phyloP scores from a whole-genome alignment of 1,140 invertebrate species.

The Batillaria attramentaria region DNA sequence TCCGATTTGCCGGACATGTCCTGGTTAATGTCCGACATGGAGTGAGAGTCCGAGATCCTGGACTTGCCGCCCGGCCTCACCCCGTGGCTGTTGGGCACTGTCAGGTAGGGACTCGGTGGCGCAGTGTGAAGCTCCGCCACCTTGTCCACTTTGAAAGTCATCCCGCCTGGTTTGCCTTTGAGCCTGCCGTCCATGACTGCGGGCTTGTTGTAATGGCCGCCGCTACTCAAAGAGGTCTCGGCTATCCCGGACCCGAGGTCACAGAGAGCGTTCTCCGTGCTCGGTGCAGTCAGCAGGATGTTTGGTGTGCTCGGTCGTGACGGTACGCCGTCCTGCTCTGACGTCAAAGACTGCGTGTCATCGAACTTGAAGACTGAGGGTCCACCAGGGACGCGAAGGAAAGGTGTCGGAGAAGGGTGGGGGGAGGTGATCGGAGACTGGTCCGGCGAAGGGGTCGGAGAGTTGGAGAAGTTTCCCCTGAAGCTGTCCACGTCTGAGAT shows the following conservation, averaged over 20 bases:
- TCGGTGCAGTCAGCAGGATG: slow-evolving; percentile 31
- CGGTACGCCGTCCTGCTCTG: not conserved
- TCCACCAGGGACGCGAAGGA: slow-evolving; percentile 17
- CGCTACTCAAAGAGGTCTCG: slow-evolving; percentile 10
- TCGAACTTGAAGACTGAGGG: slow-evolving; percentile 22
- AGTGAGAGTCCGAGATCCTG: slow-evolving; percentile 30
- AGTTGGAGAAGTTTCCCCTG: slow-evolving; percentile 19
- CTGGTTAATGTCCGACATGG: slow-evolving; percentile 9
- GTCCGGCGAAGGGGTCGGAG: not conserved
- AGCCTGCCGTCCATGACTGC: too few relatives aligned
- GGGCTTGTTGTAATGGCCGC: too few relatives aligned
- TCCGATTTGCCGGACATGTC: not conserved
- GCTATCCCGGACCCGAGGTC: not conserved
- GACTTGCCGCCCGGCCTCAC: not conserved
- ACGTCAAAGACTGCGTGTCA: slow-evolving; percentile 26
- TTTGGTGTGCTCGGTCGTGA: slow-evolving; percentile 25
- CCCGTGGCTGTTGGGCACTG: slow-evolving; percentile 19
- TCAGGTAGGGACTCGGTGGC: slow-evolving; percentile 10
- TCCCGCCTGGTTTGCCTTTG: not conserved
- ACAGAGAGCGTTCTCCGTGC: not conserved
- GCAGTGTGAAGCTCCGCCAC: slow-evolving; percentile 21
- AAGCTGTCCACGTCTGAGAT: slow-evolving; percentile 18
- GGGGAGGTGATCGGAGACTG: slow-evolving; percentile 14
- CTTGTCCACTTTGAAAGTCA: not conserved
- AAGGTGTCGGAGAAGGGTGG: slow-evolving; percentile 10